Evolutionary conservation across 35 echinoderm and acorn worm genomes (phyloP).

Genomic region (Acanthaster planci): DNA sequence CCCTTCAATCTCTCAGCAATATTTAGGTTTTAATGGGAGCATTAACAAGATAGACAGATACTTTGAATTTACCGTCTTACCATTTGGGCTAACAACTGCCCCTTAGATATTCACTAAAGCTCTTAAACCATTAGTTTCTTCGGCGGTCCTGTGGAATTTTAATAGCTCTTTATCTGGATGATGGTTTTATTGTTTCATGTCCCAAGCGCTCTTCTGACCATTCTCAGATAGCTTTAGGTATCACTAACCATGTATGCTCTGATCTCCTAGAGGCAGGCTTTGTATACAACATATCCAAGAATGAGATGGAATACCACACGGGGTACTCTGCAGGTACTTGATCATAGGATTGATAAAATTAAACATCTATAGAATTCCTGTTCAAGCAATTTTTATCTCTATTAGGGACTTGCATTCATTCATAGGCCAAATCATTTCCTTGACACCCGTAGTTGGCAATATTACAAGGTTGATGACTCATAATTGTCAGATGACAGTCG

Average conservation of each 20-base stretch:
- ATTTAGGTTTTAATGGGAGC: not conserved
- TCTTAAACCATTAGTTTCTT: not conserved
- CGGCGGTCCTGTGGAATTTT: not conserved
- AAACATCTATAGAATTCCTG: too few relatives aligned
- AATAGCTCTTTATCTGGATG: not conserved
- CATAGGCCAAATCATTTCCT: too few relatives aligned
- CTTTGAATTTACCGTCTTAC: too few relatives aligned
- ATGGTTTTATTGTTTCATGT: not conserved
- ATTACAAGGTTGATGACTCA: too few relatives aligned
- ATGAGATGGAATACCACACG: not conserved
- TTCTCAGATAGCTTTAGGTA: not conserved
- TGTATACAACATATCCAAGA: not conserved
- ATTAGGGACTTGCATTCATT: too few relatives aligned
- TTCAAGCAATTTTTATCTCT: too few relatives aligned
- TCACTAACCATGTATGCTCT: not conserved
- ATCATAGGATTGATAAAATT: not conserved
- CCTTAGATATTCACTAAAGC: not conserved
- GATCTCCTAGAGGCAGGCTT: not conserved
- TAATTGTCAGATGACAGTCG: too few relatives aligned
- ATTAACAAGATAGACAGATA: not conserved
- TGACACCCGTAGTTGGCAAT: too few relatives aligned
- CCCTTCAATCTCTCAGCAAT: not conserved
- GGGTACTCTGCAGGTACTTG: not conserved
- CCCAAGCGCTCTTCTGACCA: not conserved
- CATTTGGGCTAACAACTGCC: not conserved